A percentile compares a stretch with the other conserved stretches of the same genome.
Evolutionary conservation across 2,797 vertebrate genomes (phyloP).

Genomic region (Melopsittacus undulatus): DNA sequence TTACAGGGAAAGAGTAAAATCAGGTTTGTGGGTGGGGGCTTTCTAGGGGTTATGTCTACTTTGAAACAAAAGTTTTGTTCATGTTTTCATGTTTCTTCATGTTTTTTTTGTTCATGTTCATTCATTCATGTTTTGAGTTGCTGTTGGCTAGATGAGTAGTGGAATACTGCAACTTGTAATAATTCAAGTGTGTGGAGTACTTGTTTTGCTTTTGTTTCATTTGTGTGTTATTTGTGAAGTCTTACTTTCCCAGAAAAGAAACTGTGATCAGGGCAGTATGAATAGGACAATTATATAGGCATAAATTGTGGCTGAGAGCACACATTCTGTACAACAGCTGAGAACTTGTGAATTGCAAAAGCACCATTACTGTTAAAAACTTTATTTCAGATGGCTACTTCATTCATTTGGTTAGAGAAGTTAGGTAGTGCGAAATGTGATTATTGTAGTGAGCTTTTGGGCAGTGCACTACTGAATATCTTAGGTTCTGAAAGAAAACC

Average conservation of each 20-base stretch:
- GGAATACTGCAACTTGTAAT: not conserved
- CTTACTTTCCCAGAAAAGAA: not conserved
- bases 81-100: too few species aligned
- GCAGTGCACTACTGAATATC: not conserved
- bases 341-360: not conserved
- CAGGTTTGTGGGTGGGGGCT: fast-evolving
- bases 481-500: not conserved
- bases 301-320: not conserved
- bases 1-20: not conserved
- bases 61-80: not conserved
- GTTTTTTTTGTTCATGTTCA: too few species aligned
- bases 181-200: not conserved
- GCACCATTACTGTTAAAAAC: not conserved
- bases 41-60: not conserved
- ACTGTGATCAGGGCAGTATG: not conserved
- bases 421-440: not conserved
- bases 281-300: not conserved
- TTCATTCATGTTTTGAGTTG: not conserved
- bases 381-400: not conserved
- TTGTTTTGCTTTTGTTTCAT: not conserved
- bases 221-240: not conserved
- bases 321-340: not conserved
- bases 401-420: not conserved
- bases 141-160: not conserved
- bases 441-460: not conserved